Evolutionary conservation across 2,797 vertebrate species (phyloP).

Genomic region (Chelonia mydas): DNA sequence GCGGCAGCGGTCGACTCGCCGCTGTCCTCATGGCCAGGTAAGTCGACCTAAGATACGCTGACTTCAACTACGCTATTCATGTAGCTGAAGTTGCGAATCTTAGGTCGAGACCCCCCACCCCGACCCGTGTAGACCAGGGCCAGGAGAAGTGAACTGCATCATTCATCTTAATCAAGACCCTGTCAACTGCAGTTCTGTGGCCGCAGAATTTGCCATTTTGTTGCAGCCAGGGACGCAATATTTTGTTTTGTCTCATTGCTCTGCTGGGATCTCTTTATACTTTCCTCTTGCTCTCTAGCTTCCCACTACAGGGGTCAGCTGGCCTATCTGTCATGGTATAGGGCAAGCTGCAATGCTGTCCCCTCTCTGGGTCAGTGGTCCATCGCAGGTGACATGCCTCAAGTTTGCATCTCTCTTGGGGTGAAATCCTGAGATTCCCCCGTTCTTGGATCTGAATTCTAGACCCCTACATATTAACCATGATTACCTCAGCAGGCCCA

Average conservation of each 20-base stretch:
- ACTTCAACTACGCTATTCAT: too few relatives aligned
- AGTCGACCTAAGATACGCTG: too few relatives aligned
- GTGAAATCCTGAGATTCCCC: not conserved
- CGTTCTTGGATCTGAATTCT: not conserved
- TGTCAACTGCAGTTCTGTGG: not conserved
- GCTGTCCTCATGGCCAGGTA: too few relatives aligned
- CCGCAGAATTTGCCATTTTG: not conserved
- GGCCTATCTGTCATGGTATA: not conserved
- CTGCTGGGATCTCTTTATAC: not conserved
- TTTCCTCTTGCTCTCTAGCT: not conserved
- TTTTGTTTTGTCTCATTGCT: not conserved
- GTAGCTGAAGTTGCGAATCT: too few relatives aligned
- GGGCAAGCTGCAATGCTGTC: not conserved
- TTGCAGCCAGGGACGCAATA: not conserved
- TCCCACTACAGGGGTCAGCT: not conserved
- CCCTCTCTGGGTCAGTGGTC: not conserved
- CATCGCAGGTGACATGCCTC: not conserved
- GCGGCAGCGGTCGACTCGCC: too few relatives aligned
- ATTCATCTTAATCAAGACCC: not conserved
- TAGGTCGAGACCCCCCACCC: too few relatives aligned
- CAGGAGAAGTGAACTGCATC: not conserved
- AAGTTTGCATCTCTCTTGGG: not conserved
- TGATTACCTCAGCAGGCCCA: not conserved
- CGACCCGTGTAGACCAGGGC: too few relatives aligned
- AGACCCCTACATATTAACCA: not conserved